Evolutionary conservation across 2,113 vertebrate genomes (phyloP).

Genomic region (Sebastes fasciatus): DNA sequence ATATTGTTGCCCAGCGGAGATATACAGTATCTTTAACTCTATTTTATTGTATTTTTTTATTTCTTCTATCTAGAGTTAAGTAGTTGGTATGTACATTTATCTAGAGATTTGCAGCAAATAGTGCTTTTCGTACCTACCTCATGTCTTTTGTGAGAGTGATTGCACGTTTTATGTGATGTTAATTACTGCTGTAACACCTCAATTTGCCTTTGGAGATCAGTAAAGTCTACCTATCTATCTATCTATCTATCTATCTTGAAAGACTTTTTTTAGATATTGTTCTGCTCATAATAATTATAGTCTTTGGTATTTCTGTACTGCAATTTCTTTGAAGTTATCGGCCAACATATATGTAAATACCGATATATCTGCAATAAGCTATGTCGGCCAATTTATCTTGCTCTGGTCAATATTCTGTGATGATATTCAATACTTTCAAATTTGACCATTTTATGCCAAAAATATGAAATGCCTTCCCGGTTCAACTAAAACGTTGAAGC

Average conservation of each 20-base stretch:
- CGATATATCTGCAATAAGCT: not conserved
- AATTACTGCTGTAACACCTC: too few relatives aligned
- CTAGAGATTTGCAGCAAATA: too few relatives aligned
- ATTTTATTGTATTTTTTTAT: too few relatives aligned
- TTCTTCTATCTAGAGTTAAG: too few relatives aligned
- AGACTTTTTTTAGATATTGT: not conserved
- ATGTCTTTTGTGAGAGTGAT: too few relatives aligned
- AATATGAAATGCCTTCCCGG: not conserved
- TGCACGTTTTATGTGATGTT: too few relatives aligned
- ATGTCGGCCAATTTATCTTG: not conserved
- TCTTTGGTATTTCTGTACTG: not conserved
- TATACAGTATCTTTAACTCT: too few relatives aligned
- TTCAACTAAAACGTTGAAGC: not conserved
- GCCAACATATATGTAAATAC: not conserved
- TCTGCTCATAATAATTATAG: not conserved
- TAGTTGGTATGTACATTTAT: too few relatives aligned
- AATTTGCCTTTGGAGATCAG: too few relatives aligned
- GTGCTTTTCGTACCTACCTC: too few relatives aligned
- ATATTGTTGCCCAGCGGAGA: too few relatives aligned
- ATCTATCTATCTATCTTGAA: not conserved
- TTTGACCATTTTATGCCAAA: not conserved
- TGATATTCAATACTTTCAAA: not conserved
- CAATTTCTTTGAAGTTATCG: not conserved
- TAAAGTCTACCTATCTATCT: too few relatives aligned
- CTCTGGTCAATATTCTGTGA: not conserved